phyloP scores from a whole-genome alignment of 2,113 vertebrate species.

The Poeciliopsis turrubarensis region DNA sequence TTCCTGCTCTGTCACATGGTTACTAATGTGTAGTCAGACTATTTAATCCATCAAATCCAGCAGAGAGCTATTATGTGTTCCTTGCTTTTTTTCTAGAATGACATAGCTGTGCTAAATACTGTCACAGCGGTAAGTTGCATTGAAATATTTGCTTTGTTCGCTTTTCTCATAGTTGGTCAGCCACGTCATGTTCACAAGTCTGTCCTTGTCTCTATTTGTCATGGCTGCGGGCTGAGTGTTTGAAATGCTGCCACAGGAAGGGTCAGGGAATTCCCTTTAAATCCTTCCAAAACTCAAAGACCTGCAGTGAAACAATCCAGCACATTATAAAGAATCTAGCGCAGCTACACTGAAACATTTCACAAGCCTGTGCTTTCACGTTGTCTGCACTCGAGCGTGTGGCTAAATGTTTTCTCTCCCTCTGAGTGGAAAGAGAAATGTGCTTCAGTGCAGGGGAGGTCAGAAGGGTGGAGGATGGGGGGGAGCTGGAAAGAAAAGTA shows the following conservation, averaged over 20 bases:
- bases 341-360: constrained; percentile 28
- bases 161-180: background rate
- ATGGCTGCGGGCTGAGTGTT: constrained; percentile 16
- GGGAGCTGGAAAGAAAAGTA: constrained; percentile 36
- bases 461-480: background rate
- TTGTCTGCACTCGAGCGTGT: constrained; percentile 1
- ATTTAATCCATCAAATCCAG: no score
- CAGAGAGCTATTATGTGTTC: no score
- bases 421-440: constrained; percentile 44
- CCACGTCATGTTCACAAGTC: constrained; percentile 23
- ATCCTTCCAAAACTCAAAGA: constrained; percentile 4
- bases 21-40: no score
- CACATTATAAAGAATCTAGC: constrained; percentile 22
- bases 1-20: no score
- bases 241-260: constrained; percentile 45
- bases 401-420: constrained; percentile 50
- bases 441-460: constrained; percentile 20
- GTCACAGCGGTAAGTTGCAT: background rate
- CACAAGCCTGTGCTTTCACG: background rate
- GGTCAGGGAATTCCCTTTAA: constrained; percentile 31
- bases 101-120: constrained; percentile 10
- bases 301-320: constrained; percentile 34
- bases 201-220: background rate
- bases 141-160: constrained; percentile 1
- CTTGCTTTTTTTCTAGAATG: background rate